phyloP scores from a whole-genome alignment of 1,140 invertebrate genomes.

The Lucilia cuprina region DNA sequence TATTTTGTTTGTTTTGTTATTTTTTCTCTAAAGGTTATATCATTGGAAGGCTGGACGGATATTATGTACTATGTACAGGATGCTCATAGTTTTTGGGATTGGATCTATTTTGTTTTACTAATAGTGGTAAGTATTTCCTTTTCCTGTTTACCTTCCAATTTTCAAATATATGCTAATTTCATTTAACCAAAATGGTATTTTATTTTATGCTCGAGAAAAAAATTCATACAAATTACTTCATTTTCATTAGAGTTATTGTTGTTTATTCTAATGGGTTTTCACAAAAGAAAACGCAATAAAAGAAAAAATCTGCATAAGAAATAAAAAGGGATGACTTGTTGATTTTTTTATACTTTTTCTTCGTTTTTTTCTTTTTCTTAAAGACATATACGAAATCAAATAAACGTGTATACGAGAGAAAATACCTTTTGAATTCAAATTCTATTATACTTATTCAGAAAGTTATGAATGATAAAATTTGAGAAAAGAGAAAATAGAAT shows the following conservation, averaged over 20 bases:
- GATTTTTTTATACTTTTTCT: not conserved
- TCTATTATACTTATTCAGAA: not conserved
- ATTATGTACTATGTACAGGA: constrained; percentile 97
- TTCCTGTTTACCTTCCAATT: not conserved
- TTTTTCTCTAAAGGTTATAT: constrained; percentile 73
- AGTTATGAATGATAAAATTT: not conserved
- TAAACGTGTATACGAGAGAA: not conserved
- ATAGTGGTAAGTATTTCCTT: constrained; percentile 87
- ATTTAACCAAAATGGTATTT: not conserved
- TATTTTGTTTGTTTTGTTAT: not conserved
- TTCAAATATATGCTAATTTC: not conserved
- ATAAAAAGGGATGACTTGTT: not conserved
- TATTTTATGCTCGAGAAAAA: not conserved
- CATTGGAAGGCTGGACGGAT: constrained; percentile 94
- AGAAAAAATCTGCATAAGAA: not conserved
- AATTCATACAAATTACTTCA: not conserved
- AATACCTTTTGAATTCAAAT: not conserved
- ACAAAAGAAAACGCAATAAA: not conserved
- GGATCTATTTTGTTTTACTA: constrained; percentile 98
- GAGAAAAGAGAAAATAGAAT: not conserved
- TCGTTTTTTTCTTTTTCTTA: too few species aligned
- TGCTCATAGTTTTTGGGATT: constrained; percentile 99
- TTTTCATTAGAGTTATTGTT: not conserved
- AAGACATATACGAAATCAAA: not conserved
- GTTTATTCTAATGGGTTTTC: not conserved